Conservation (phyloP, 1,140 invertebrate genomes). For the Zaprionus tsacasi region DNA sequence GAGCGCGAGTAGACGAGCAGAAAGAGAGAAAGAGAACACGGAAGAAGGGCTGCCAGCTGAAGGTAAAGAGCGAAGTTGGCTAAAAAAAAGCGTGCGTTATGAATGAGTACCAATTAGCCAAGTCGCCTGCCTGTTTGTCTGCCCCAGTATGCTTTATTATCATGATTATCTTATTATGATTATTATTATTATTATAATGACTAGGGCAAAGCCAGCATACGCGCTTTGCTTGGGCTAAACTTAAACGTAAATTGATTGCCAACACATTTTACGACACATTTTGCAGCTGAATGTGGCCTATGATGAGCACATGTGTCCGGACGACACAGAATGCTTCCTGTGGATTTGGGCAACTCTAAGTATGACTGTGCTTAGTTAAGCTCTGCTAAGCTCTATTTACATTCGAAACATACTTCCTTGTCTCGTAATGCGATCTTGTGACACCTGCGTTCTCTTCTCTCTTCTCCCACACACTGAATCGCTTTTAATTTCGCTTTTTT, state of each 20-base stretch:
- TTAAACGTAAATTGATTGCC: constrained; percentile 57
- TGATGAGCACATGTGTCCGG: neutral
- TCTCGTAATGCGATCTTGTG: constrained; percentile 16
- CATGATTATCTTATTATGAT: constrained; percentile 45
- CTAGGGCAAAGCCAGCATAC: constrained; percentile 31
- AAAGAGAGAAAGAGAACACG: neutral
- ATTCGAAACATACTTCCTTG: constrained; percentile 21
- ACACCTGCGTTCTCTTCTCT: constrained; percentile 8
- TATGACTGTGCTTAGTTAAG: constrained; percentile 16
- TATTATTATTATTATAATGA: constrained; percentile 48
- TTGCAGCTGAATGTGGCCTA: constrained; percentile 1
- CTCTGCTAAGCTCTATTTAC: constrained; percentile 38
- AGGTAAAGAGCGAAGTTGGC: constrained; percentile 1
- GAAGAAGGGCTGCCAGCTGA: neutral
- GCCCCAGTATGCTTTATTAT: constrained; percentile 52
- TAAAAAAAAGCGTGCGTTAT: constrained; percentile 39
- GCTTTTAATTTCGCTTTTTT: constrained; percentile 25
- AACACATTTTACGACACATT: constrained; percentile 37
- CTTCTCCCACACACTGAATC: neutral
- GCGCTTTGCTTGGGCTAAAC: constrained; percentile 12
- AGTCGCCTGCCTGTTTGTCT: constrained; percentile 18
- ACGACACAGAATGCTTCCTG: neutral
- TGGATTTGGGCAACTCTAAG: constrained; percentile 1
- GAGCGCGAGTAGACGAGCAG: neutral
- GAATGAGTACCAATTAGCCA: constrained; percentile 72